Conservation (phyloP, 2,797 vertebrate species). For the Dallia pectoralis region DNA sequence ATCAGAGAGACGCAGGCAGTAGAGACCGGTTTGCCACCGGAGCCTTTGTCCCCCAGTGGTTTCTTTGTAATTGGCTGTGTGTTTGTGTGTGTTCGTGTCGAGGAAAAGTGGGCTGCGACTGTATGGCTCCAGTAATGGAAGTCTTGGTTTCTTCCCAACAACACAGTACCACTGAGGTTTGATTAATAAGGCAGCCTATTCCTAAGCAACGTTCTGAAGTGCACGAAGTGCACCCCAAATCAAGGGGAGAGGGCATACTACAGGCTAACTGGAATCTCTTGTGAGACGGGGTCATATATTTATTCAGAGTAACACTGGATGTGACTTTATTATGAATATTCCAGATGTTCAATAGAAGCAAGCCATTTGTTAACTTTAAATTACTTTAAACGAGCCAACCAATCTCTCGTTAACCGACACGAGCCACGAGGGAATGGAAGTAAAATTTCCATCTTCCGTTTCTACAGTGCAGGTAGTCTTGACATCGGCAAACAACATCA, state of each 20-base stretch:
- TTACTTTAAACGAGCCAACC: slow-evolving; percentile 35
- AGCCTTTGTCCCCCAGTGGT: slow-evolving; percentile 45
- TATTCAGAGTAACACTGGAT: background rate
- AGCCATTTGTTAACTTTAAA: slow-evolving; percentile 17
- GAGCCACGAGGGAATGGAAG: slow-evolving; percentile 9
- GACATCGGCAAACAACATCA: slow-evolving; percentile 31
- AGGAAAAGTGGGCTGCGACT: slow-evolving; percentile 3
- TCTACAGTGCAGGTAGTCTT: slow-evolving; percentile 41
- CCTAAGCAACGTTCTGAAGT: background rate
- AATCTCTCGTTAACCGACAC: slow-evolving; percentile 43
- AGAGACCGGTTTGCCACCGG: slow-evolving; percentile 43
- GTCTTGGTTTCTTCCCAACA: background rate
- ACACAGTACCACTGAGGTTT: slow-evolving; percentile 42
- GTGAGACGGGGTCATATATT: background rate
- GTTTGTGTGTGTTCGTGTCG: slow-evolving; percentile 27
- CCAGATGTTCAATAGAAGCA: slow-evolving; percentile 10
- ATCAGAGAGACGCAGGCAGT: slow-evolving; percentile 50
- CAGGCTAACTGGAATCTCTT: background rate
- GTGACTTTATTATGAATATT: background rate
- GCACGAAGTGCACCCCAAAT: slow-evolving; percentile 14
- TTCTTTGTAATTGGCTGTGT: slow-evolving; percentile 39
- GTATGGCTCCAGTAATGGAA: background rate
- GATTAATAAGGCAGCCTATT: slow-evolving; percentile 38
- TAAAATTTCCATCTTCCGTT: slow-evolving; percentile 36
- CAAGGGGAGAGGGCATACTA: background rate